phyloP scores from a whole-genome alignment of 2,797 vertebrate species.

The Heliangelus exortis region DNA sequence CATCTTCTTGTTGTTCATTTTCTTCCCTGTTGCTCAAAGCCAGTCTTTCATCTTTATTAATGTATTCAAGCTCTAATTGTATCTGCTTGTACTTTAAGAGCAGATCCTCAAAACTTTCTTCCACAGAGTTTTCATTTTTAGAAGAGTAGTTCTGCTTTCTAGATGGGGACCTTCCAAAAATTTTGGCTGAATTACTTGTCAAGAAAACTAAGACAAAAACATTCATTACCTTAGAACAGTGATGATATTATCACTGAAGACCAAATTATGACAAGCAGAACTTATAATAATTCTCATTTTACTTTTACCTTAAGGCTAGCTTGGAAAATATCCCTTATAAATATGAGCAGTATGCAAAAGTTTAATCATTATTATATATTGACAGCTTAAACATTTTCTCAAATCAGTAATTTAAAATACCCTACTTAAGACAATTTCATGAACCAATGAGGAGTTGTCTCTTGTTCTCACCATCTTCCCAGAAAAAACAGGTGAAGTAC shows the following conservation, averaged over 20 bases:
- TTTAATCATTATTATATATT: neutral
- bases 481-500: neutral
- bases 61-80: constrained; percentile 94
- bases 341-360: neutral
- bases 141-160: constrained; percentile 82
- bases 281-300: neutral
- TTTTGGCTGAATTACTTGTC: constrained; percentile 85
- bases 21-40: constrained; percentile 84
- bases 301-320: neutral
- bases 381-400: neutral
- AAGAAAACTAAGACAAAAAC: constrained; percentile 74
- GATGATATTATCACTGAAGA: neutral
- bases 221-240: neutral
- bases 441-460: neutral
- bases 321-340: neutral
- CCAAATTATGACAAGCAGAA: neutral
- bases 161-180: constrained; percentile 77
- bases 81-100: constrained; percentile 97
- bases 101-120: constrained; percentile 96
- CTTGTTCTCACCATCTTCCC: neutral
- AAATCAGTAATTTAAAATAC: neutral
- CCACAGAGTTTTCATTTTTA: constrained; percentile 84
- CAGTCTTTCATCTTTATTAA: constrained; percentile 93
- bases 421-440: neutral
- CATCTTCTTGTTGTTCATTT: constrained; percentile 63